Percentiles rank a stretch among this genome's conserved stretches.
Evolutionary conservation across 2,113 vertebrate species (phyloP).

Genomic region (Hystrix brachyura): DNA sequence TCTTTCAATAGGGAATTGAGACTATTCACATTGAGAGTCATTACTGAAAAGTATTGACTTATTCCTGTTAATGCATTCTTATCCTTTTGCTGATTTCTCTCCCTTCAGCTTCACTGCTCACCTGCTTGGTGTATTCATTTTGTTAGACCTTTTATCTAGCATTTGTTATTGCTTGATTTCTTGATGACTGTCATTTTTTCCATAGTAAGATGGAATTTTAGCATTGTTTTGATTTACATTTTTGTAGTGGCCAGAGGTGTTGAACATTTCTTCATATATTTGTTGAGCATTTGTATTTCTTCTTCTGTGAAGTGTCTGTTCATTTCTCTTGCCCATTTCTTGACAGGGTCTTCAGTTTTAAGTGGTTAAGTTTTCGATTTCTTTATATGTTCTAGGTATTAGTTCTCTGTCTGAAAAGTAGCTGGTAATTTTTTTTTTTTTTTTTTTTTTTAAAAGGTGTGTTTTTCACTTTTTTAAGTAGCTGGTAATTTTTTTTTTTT

Average conservation of each 20-base stretch:
- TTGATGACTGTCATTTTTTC: neutral
- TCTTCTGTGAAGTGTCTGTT: neutral
- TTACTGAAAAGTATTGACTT: neutral
- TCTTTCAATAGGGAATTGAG: neutral
- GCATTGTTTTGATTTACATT: neutral
- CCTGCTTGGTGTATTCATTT: neutral
- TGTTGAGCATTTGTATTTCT: neutral
- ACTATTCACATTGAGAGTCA: neutral
- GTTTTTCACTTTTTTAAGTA: neutral
- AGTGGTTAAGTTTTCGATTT: neutral
- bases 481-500: neutral
- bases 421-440: neutral
- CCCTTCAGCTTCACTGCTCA: neutral
- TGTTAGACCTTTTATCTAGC: neutral
- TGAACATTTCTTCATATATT: neutral
- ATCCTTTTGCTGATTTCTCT: neutral
- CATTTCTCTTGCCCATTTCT: neutral
- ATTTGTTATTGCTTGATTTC: neutral
- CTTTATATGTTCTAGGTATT: neutral
- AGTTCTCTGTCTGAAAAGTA: neutral
- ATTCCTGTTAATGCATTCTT: neutral
- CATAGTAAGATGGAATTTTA: neutral
- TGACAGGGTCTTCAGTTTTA: neutral
- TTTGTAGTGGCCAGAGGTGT: neutral
- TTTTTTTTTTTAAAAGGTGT: too few species aligned